Conservation (phyloP, 2,113 vertebrate species). For the Spilogale gracilis region DNA sequence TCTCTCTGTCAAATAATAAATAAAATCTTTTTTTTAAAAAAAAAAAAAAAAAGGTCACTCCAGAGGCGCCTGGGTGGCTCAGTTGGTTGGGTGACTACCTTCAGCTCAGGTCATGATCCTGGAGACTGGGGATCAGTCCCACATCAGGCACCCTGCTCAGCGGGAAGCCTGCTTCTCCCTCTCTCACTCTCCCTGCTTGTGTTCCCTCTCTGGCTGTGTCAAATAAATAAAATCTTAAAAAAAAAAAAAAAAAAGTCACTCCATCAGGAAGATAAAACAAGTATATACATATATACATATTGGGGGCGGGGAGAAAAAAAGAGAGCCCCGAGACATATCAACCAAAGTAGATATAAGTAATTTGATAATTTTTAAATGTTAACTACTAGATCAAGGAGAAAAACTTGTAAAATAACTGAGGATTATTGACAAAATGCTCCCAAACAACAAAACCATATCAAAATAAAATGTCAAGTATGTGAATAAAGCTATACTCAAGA, state of each 20-base stretch:
- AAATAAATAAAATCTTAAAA: no score
- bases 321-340: background rate
- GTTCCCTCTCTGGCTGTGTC: no score
- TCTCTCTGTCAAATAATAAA: no score
- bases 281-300: background rate
- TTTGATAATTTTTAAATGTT: background rate
- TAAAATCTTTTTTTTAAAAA: background rate
- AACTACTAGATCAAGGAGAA: background rate
- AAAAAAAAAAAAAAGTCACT: background rate
- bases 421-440: background rate
- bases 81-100: no score
- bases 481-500: constrained; percentile 22
- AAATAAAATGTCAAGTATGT: background rate
- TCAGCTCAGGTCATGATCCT: no score
- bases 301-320: background rate
- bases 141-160: no score
- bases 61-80: no score
- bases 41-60: background rate
- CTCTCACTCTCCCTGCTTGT: no score
- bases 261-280: background rate
- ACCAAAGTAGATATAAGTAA: background rate
- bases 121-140: no score
- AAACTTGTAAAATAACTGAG: background rate
- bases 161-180: no score
- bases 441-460: background rate